phyloP scores from a whole-genome alignment of 1,140 invertebrate species.

The Drosophila orena region DNA sequence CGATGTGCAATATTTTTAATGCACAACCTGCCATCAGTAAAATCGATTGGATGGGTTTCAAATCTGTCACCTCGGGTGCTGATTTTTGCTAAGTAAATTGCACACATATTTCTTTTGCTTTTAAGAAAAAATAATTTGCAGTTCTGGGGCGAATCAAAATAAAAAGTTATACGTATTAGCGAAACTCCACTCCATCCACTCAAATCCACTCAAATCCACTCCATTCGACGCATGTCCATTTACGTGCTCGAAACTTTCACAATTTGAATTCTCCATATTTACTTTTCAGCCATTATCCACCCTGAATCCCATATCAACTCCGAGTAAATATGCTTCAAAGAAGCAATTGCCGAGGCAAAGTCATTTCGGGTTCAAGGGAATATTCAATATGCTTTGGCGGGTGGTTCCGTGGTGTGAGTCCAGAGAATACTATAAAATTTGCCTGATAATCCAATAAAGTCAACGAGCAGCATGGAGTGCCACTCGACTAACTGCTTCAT shows the following conservation, averaged over 20 bases:
- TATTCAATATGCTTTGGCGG: slow-evolving; percentile 54
- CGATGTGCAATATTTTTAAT: slow-evolving; percentile 56
- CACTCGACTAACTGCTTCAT: slow-evolving; percentile 75
- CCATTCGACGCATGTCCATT: slow-evolving; percentile 6
- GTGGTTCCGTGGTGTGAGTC: background rate
- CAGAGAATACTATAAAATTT: slow-evolving; percentile 69
- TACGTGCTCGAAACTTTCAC: slow-evolving; percentile 24
- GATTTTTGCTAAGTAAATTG: background rate
- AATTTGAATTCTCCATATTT: slow-evolving; percentile 23
- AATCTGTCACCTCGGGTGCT: slow-evolving; percentile 1
- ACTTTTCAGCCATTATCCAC: slow-evolving; percentile 23
- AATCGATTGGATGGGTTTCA: slow-evolving; percentile 1
- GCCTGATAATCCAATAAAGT: slow-evolving; percentile 77
- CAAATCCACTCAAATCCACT: background rate
- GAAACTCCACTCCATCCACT: background rate
- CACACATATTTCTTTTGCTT: background rate
- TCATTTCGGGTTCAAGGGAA: slow-evolving; percentile 47
- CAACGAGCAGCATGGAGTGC: slow-evolving; percentile 55
- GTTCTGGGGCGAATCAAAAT: background rate
- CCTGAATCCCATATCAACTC: slow-evolving; percentile 11
- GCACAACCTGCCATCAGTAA: slow-evolving; percentile 4
- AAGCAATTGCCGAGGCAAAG: slow-evolving; percentile 36
- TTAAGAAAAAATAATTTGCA: too few species aligned
- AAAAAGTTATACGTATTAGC: slow-evolving; percentile 1
- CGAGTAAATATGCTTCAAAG: slow-evolving; percentile 45